These are phyloP conservation scores for Laupala kohalensis DNA, from an alignment of 1,140 invertebrate genomes.

Conservation along the genomic window DNA sequence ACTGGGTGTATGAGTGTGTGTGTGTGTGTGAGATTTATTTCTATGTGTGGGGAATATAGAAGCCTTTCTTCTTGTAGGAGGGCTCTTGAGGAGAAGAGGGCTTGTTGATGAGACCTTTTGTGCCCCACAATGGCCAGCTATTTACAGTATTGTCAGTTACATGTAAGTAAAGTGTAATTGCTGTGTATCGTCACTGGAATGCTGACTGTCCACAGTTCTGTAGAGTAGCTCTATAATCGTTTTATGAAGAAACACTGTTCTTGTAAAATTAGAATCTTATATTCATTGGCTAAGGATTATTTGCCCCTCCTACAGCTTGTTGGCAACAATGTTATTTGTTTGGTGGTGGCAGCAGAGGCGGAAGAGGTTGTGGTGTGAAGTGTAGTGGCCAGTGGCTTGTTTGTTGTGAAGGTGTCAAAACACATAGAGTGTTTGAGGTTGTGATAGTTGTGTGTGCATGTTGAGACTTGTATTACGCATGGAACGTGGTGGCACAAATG, in stretches of 20 bases:
- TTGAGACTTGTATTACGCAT: neutral
- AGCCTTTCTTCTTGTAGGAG: neutral
- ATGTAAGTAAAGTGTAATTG: neutral
- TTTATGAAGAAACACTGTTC: too few relatives aligned
- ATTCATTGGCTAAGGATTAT: too few relatives aligned
- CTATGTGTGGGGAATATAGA: neutral
- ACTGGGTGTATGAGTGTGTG: neutral
- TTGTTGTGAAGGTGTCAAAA: too few relatives aligned
- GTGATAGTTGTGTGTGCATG: neutral
- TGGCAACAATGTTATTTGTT: too few relatives aligned
- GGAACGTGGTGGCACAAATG: neutral
- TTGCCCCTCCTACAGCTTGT: too few relatives aligned
- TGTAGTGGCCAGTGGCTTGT: too few relatives aligned
- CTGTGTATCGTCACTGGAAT: neutral
- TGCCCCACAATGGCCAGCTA: neutral
- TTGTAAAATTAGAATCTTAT: too few relatives aligned
- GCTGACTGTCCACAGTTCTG: neutral
- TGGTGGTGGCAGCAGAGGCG: too few relatives aligned
- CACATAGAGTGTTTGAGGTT: neutral
- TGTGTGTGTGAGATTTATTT: neutral
- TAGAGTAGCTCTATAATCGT: neutral
- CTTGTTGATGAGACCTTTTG: neutral
- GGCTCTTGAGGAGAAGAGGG: neutral
- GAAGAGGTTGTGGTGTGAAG: too few relatives aligned
- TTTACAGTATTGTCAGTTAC: neutral